Conservation (phyloP, 1,140 invertebrate species). For the Wiebesia pumilae region DNA sequence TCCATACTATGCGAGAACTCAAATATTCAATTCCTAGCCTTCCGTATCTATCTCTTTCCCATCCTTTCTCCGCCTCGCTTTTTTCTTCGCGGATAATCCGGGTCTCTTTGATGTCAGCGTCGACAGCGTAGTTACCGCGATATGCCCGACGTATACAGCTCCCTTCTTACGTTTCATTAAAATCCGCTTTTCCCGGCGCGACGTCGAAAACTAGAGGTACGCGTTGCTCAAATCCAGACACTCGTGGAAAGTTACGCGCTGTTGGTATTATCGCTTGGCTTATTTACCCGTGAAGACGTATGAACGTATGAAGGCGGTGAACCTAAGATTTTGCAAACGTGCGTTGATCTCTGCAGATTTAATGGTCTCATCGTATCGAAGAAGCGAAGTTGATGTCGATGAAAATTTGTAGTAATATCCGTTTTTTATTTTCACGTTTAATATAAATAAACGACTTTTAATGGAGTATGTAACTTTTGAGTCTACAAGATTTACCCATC, state of each 20-base stretch:
- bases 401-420: background rate
- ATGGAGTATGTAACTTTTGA: too few relatives aligned
- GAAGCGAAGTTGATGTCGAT: background rate
- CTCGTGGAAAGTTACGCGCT: background rate
- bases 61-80: conserved; percentile 27
- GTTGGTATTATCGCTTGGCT: background rate
- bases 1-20: conserved; percentile 45
- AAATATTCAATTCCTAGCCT: conserved; percentile 55
- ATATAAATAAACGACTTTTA: background rate
- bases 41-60: background rate
- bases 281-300: background rate
- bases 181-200: conserved; percentile 31
- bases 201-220: background rate
- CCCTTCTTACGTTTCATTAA: conserved; percentile 40
- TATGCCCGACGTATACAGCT: background rate
- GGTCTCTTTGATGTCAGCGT: background rate
- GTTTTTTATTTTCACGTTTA: background rate
- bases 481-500: too few relatives aligned
- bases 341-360: background rate
- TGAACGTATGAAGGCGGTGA: background rate
- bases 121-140: background rate
- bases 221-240: background rate
- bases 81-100: conserved; percentile 39
- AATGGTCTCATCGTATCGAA: background rate
- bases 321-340: conserved; percentile 4